Evolutionary conservation across 2,888 invertebrate species (phyloP), one percentile per base, ranked within the genome.

Genomic region (Pachycephus smyrnensis): DNA sequence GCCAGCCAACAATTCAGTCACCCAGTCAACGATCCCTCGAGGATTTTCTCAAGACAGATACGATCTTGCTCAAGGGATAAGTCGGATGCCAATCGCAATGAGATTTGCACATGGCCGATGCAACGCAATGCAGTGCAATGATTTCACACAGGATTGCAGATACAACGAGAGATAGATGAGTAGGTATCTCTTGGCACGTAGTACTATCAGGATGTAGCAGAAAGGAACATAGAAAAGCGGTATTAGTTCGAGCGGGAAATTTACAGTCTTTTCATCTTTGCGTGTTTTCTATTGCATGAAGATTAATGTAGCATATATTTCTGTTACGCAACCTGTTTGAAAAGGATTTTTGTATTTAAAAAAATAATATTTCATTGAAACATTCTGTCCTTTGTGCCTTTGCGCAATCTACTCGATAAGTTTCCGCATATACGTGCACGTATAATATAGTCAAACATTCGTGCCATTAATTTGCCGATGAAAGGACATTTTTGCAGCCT

Each of bases 31-130:
- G 15, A 55, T 76, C 69, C 76, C 33, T 37, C n/a, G n/a, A 37
- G 75, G 55, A 40, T 36, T 76, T 76, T 74, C 73, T 76, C 76
- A 73, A 73, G 69, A 79, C 30, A 55, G 76, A 79, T 79, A 76
- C 69, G 68, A 73, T 37, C 37, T 37, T 74, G 55, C 1, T 40
- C 31, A 69, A 73, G 69, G 79, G 77, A 76, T 74, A 80, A 84
- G 84, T 81, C 80, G 81, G 75, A 82, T 81, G 80, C 84, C 84
- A 86, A 86, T 86, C 84, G 84, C 82, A 81, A 81, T 75, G 77
- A 80, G 77, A 80, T 81, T 75, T 78, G 75, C 77, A 71, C 77
- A 30, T 69, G 80, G 73, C 55, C 80, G 80, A 75, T 79, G 37
- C 77, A 78, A 78, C 75, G 69, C 77, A 76, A 40, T 35, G 68